Evolutionary conservation across 2,888 invertebrate species (phyloP), one percentile per base, ranked within the genome.

Genomic region (Nineta flava): DNA sequence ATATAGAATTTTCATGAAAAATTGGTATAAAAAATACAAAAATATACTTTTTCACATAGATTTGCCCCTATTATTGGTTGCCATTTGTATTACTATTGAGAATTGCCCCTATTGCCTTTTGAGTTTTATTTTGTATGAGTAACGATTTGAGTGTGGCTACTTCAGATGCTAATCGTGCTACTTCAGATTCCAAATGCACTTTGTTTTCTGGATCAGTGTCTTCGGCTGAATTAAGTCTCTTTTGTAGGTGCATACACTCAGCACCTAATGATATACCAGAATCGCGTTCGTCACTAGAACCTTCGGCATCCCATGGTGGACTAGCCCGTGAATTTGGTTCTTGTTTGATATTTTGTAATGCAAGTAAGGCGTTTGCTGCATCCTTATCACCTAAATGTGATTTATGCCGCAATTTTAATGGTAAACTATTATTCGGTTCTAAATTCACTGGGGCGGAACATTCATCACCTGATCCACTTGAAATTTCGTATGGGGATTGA

Each of bases 381-480:
- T 91, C 91, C 64, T 88, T 88, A 63, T 91, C 91, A 9, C 88
- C 88, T 53, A 92, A 74, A 62, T 90, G 85, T 35, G 86, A 85
- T 68, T 93, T 93, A 74, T 93, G 92, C 62, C 93, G 81, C 55
- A 93, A 74, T 65, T 93, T 93, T 58, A 90, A 78, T 2, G 93
- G 93, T 63, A 93, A 73, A 59, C 87, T 81, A 63, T 87, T 87
- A 68, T 85, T 83, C 34, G 78, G 71, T 54, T 81, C 79, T 55
- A 72, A 60, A 2, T 58, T 54, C 32, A 64, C 63, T 26, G 65
- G 56, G 21, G 63, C 71, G 1, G 68, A 64, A 35, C 72, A 66
- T 60, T 76, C 76, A 61, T 76, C 77, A 2, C 79, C 80, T 47
- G 81, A 79, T 1, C 73, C 74, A 44, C 85, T 84, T 13, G 84